phyloP scores from a whole-genome alignment of 2,113 vertebrate species.

The Talpa occidentalis region DNA sequence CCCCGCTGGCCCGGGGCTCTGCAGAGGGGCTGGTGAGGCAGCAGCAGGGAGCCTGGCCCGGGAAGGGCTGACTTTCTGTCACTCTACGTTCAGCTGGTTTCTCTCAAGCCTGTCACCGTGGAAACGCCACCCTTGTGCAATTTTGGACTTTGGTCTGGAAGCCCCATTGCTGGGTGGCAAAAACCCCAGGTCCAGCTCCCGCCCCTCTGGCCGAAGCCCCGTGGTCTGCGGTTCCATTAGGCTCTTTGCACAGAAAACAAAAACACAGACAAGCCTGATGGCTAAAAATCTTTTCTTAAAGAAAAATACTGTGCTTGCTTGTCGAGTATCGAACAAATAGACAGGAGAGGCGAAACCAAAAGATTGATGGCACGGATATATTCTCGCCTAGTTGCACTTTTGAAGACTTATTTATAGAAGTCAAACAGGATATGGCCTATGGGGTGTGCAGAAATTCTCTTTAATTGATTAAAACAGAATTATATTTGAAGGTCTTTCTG shows the following conservation, averaged over 20 bases:
- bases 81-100: too few species aligned
- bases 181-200: fast-evolving
- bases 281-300: background rate
- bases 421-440: slow-evolving; percentile 49
- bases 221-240: background rate
- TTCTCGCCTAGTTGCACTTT: slow-evolving; percentile 4
- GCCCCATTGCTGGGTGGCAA: background rate
- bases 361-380: background rate
- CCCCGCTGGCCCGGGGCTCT: fast-evolving
- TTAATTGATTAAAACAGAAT: slow-evolving; percentile 41
- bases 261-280: background rate
- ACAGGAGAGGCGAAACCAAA: background rate
- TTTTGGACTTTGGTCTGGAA: background rate
- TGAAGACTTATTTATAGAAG: slow-evolving; percentile 54
- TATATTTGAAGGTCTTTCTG: slow-evolving; percentile 10
- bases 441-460: slow-evolving; percentile 20
- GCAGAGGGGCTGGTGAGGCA: too few species aligned
- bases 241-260: background rate
- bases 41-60: too few species aligned
- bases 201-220: background rate
- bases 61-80: too few species aligned
- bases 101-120: background rate
- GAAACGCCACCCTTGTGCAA: fast-evolving
- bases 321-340: background rate
- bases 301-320: background rate